Evolutionary conservation across 2,888 invertebrate species (phyloP).

Genomic region (Yponomeuta sedellus): DNA sequence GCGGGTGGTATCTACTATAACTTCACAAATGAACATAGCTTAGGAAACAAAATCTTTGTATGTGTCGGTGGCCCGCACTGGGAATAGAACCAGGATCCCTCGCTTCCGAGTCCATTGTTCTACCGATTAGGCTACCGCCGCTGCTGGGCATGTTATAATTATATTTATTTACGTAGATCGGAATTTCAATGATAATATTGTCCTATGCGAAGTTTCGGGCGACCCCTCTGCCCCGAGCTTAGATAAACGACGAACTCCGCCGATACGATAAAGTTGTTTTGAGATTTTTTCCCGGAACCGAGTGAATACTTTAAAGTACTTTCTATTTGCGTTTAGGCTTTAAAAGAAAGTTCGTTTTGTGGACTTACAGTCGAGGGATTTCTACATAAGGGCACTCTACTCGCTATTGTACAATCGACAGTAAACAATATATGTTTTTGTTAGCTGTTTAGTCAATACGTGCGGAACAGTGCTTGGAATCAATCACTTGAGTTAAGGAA

Average conservation of each 20-base stretch:
- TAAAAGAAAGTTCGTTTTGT: not conserved
- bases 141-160: slow-evolving; percentile 13
- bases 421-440: no score
- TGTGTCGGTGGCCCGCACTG: no score
- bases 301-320: slow-evolving; percentile 51
- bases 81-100: no score
- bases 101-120: no score
- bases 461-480: no score
- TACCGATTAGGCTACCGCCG: no score
- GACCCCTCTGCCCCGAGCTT: slow-evolving; percentile 30
- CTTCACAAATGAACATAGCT: no score
- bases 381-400: not conserved
- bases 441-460: no score
- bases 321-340: slow-evolving; percentile 50
- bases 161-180: slow-evolving; percentile 17
- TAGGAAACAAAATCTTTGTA: no score
- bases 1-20: no score
- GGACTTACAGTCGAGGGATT: no score
- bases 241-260: slow-evolving; percentile 54
- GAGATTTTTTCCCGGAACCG: slow-evolving; percentile 37
- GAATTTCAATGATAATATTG: slow-evolving; percentile 52
- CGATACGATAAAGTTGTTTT: slow-evolving; percentile 49
- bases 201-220: slow-evolving; percentile 36
- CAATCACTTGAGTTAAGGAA: no score
- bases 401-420: not conserved